Evolutionary conservation across 2,797 vertebrate genomes (phyloP).

Genomic region (Onychomys torridus): DNA sequence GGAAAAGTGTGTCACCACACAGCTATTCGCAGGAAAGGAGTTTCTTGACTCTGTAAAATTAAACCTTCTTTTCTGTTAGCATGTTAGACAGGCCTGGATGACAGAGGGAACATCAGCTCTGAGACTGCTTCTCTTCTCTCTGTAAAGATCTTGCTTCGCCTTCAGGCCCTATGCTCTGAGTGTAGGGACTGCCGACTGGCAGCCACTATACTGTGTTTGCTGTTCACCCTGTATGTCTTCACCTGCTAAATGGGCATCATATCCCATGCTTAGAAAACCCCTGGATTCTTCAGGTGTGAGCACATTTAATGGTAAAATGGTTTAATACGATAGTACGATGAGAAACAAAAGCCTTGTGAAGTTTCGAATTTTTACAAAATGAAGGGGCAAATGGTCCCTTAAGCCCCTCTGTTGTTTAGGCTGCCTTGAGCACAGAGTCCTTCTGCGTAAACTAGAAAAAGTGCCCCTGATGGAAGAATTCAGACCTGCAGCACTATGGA

Average conservation of each 20-base stretch:
- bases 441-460: not conserved
- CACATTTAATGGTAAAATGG: not conserved
- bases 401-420: too few relatives aligned
- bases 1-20: accelerated
- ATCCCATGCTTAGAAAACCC: not conserved
- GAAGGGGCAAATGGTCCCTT: too few relatives aligned
- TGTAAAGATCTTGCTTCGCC: not conserved
- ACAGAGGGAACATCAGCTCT: accelerated
- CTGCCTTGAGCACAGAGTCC: not conserved
- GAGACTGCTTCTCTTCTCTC: not conserved
- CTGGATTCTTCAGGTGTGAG: not conserved
- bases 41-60: not conserved
- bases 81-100: not conserved
- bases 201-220: not conserved
- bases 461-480: not conserved
- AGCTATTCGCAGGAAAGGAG: not conserved
- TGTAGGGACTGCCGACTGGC: accelerated
- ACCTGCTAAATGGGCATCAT: not conserved
- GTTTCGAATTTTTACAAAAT: not conserved
- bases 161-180: not conserved
- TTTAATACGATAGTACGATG: accelerated
- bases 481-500: not conserved
- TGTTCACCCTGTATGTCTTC: not conserved
- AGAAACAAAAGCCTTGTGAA: constrained; percentile 27
- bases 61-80: not conserved